Percentiles rank a stretch among this genome's conserved stretches.
These are phyloP conservation scores for Orthonychiurus folsomi DNA, from an alignment of 2,888 invertebrate species.

Conservation along the genomic window DNA sequence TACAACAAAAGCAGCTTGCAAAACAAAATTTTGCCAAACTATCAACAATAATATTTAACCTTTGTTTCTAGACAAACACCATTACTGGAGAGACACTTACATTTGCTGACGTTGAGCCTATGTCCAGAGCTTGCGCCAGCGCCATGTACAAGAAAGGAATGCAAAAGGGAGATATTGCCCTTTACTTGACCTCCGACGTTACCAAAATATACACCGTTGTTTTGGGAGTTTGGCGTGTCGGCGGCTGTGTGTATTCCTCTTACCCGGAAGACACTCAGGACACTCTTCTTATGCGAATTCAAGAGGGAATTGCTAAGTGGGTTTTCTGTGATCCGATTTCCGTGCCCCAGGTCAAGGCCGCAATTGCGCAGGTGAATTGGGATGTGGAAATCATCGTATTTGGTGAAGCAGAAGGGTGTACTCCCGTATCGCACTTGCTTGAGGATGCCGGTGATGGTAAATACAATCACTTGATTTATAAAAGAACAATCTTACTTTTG, in stretches of 20 bases:
- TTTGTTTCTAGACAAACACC: constrained; percentile 30
- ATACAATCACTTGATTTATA: no score
- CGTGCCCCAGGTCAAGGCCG: constrained; percentile 28
- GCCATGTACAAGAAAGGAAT: constrained; percentile 33
- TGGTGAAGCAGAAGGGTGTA: constrained; percentile 25
- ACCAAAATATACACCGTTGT: constrained; percentile 34
- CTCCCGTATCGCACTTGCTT: constrained; percentile 28
- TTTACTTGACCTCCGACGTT: constrained; percentile 35
- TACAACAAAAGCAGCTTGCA: neutral
- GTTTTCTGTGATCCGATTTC: constrained; percentile 30
- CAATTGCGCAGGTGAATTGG: constrained; percentile 24
- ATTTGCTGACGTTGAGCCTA: constrained; percentile 31
- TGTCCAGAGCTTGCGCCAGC: constrained; percentile 27
- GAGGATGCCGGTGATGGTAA: constrained; percentile 34
- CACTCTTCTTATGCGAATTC: constrained; percentile 29
- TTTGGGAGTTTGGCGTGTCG: constrained; percentile 33
- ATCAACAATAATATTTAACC: neutral
- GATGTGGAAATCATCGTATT: constrained; percentile 35
- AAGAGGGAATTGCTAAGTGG: constrained; percentile 33
- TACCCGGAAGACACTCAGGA: constrained; percentile 37
- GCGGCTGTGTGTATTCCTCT: constrained; percentile 33
- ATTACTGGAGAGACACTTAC: constrained; percentile 27
- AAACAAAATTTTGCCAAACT: neutral
- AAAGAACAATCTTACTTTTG: no score
- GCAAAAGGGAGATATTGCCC: constrained; percentile 31